Percentiles rank a stretch among this genome's conserved stretches.
These are phyloP conservation scores for Myripristis murdjan DNA, from an alignment of 2,797 vertebrate genomes.

Conservation along the genomic window DNA sequence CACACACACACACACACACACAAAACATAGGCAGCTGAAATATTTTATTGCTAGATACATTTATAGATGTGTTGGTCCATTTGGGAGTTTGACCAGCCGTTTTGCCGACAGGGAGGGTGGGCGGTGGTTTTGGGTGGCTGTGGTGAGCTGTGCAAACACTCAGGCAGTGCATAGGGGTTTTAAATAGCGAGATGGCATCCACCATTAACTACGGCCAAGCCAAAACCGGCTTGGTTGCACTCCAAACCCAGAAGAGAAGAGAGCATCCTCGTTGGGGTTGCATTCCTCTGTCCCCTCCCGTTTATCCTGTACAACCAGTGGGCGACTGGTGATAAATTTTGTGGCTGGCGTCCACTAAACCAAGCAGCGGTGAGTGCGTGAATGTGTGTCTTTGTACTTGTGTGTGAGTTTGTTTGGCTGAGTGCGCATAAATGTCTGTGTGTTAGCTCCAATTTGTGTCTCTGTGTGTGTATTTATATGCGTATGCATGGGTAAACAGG, in stretches of 20 bases:
- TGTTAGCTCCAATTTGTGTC: no score
- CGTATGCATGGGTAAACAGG: constrained; percentile 45
- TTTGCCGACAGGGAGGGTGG: constrained; percentile 45
- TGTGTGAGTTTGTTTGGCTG: constrained; percentile 45
- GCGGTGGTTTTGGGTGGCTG: constrained; percentile 54
- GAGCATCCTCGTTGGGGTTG: constrained; percentile 61
- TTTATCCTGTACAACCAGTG: constrained; percentile 61
- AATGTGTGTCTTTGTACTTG: constrained; percentile 9
- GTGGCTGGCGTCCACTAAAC: constrained; percentile 64
- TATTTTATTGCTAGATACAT: constrained; percentile 16
- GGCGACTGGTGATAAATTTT: constrained; percentile 70
- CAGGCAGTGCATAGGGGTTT: constrained; percentile 51
- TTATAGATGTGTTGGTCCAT: constrained; percentile 41
- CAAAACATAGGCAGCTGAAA: constrained; percentile 6
- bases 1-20: constrained; percentile 7
- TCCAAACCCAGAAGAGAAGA: constrained; percentile 76
- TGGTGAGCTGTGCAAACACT: constrained; percentile 70
- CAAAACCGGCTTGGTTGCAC: constrained; percentile 66
- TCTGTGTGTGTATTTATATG: constrained; percentile 25
- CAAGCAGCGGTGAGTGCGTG: constrained; percentile 20
- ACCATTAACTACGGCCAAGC: constrained; percentile 64
- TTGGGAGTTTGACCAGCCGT: constrained; percentile 21
- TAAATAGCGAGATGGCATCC: constrained; percentile 73
- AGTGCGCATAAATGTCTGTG: no score
- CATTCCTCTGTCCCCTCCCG: constrained; percentile 67